Conservation (phyloP, 2,797 vertebrate species). For the Sebastes baramenuke region DNA sequence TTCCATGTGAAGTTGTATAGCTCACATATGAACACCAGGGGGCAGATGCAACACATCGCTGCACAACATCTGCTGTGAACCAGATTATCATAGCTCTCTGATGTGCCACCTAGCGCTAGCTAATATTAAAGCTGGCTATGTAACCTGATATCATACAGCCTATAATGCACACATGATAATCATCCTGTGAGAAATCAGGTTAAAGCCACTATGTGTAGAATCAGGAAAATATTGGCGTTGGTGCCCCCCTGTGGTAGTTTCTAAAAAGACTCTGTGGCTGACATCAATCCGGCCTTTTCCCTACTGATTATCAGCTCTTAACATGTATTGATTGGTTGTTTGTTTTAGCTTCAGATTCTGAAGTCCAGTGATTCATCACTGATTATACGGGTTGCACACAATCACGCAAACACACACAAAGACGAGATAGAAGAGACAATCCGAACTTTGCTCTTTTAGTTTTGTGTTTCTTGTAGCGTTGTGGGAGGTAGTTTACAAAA, state of each 20-base stretch:
- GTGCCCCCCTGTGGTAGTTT: neutral
- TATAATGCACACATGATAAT: neutral
- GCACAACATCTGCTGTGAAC: neutral
- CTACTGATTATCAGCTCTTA: neutral
- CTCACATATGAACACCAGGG: constrained; percentile 9
- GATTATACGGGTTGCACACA: neutral
- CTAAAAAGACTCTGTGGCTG: neutral
- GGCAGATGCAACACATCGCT: neutral
- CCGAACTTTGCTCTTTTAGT: constrained; percentile 62
- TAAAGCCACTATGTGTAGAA: neutral
- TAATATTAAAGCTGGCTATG: neutral
- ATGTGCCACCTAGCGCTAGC: neutral
- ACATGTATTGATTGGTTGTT: constrained; percentile 47
- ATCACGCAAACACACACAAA: neutral
- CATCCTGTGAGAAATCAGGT: neutral
- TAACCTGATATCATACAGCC: neutral
- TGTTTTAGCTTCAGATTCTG: constrained; percentile 46
- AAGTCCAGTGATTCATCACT: constrained; percentile 54
- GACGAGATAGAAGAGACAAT: constrained; percentile 7
- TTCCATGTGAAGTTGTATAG: neutral
- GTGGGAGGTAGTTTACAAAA: neutral
- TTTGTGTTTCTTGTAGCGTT: constrained; percentile 16
- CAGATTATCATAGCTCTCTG: neutral
- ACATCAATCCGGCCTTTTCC: neutral
- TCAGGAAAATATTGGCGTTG: neutral